Base-by-base conservation (phyloP, 2,888 invertebrate genomes). In the Chrysomela aeneicollis region DNA sequence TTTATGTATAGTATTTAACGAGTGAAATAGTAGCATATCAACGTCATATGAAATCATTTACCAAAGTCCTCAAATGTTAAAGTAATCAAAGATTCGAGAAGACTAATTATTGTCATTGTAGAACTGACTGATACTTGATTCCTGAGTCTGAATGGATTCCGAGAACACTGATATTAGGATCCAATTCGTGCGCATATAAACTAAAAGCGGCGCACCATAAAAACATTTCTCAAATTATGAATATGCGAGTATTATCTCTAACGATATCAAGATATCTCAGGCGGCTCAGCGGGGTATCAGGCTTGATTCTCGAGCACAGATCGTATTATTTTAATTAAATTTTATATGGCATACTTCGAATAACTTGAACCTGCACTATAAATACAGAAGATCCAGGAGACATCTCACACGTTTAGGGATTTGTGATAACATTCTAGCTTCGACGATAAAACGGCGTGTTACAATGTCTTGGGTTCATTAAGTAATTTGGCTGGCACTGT, bases 271-370 rank as follows among this genome's bases (percentile, higher is more conserved):
- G 72, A 74, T 72, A 74, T 73, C 76, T 71, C 71, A 59, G 73
- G 67, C 70, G 66, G 64, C 78, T 67, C 79, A 75, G 77, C 78
- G 74, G 79, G 76, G 69, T 68, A 73, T 73, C 75, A 71, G 73
- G 76, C 78, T 77, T 75, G 77, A 76, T 76, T 74, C 62, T 46
- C 46, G 57, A 47, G 51, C 51, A 71, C 73, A 76, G 74, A 71
- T 76, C 76, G 76, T 80, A 81, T 80, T 81, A 80, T 79, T 81
- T 81, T 79, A 81, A 81, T 81, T 81, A 80, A 80, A 81, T 80
- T 80, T 80, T 80, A 80, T 79, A 79, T 80, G 77, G 80, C 80
- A 80, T 81, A 77, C 77, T 75, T 79, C 70, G 76, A 76, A 80
- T 80, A 75, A 72, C 77, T 75, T 70, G 70, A 69, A 72, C 77